These are phyloP conservation scores for Porites lutea DNA, from an alignment of 64 coral and sea anemone species.

Conservation along the genomic window DNA sequence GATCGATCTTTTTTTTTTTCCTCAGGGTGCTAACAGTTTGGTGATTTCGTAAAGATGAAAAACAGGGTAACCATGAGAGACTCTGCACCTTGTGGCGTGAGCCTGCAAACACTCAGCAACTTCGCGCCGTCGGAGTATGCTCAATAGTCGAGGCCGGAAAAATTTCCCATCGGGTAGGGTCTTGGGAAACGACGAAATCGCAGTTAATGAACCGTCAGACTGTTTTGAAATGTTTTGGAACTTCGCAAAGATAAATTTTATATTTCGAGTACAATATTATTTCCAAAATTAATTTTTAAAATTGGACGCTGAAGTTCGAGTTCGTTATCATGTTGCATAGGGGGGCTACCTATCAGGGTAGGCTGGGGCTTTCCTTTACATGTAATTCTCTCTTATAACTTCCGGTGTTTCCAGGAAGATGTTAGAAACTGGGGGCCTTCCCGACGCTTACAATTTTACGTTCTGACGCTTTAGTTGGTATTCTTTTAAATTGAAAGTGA, in stretches of 20 bases:
- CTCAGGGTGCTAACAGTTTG: too few species aligned
- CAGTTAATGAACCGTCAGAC: neutral
- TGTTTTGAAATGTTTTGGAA: too few species aligned
- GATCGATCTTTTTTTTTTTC: too few species aligned
- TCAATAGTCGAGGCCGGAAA: neutral
- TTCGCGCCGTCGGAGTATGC: neutral
- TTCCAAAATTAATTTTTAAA: too few species aligned
- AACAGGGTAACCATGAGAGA: too few species aligned
- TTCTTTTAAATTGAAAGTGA: neutral
- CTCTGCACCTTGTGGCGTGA: neutral
- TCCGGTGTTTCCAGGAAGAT: slow-evolving; percentile 63
- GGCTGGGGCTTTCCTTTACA: too few species aligned
- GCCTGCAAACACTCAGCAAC: neutral
- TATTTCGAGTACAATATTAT: too few species aligned
- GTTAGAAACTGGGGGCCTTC: neutral
- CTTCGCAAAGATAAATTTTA: too few species aligned
- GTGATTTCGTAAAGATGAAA: too few species aligned
- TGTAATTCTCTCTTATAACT: neutral
- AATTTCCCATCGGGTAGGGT: neutral
- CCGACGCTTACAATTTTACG: neutral
- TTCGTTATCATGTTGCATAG: too few species aligned
- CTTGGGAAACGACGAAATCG: neutral
- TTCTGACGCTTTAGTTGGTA: neutral
- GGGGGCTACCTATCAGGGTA: neutral
- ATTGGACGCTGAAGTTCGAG: too few species aligned